Base-by-base conservation (phyloP, 2,797 vertebrate species). In the Catharus ustulatus region DNA sequence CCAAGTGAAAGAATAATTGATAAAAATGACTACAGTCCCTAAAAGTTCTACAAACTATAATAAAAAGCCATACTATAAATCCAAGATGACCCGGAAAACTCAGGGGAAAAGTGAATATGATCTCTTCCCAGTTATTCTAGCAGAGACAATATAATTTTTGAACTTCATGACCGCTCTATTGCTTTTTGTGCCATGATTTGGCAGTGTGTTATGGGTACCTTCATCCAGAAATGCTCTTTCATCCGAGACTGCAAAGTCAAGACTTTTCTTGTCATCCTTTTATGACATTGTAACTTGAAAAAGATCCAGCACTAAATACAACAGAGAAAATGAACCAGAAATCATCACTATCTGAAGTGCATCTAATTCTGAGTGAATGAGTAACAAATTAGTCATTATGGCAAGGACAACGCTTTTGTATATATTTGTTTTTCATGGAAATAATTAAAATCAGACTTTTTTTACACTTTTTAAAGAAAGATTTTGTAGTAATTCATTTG, bases 161-260 rank as follows among this genome's bases (percentile, higher is more conserved):
- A 97, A 97, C 90, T 97, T 97, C 91, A 68, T 98, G 97, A 98
- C 97, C 98, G 97, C 67, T 98, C 97, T 95, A 96, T 98, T 97
- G 97, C 97, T 97, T 97, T 98, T 92, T 96, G 88, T 93, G 93
- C 94, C 83, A 87, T 72, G 86, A 96, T 96, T 94, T 94, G 86
- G 90, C 86, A 92, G 90, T 93, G 51, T 86, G 88, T 97, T 97
- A 95, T 93, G 52, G 27, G 90, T 22, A 73, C 83, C 83, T 97
- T 97, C 87, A 94, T 96, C 95, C 93, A 96, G 94, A 98, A 97
- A 97, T 89, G 83, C 90, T 97, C 93, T 95, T 97, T 97, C 91
- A 94, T 95, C 91, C 87, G 81, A 78, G 82, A 90, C 84, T 85
- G 81, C 94, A 97, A 96, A 97, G 97, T 96, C 95, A 97, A 97